Percentiles rank a stretch among this genome's conserved stretches.
Conservation (phyloP, 2,113 vertebrate genomes). For the Aspidoscelis tigris region DNA sequence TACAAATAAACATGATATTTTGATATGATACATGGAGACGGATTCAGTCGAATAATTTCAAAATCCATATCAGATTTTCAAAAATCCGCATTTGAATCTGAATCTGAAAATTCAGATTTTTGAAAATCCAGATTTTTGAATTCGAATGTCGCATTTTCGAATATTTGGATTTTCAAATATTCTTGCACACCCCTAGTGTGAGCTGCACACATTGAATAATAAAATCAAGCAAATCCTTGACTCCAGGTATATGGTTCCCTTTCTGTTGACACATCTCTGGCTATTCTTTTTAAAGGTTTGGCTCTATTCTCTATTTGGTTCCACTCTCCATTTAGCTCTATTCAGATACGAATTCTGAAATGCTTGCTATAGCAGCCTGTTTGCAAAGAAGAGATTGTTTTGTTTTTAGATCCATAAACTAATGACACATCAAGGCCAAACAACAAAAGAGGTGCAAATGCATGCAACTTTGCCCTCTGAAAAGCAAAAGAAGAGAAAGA, state of each 20-base stretch:
- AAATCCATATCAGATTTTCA: too few species aligned
- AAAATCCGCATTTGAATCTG: too few species aligned
- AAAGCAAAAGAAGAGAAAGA: too few species aligned
- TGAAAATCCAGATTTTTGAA: too few species aligned
- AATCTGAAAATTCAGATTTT: too few species aligned
- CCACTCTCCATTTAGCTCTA: background rate
- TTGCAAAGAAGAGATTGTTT: background rate
- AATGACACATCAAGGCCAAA: conserved; percentile 38
- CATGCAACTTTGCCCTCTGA: background rate
- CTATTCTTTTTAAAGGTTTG: background rate
- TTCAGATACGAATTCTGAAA: background rate
- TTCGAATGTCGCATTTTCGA: too few species aligned
- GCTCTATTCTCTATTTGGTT: background rate
- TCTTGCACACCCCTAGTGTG: too few species aligned
- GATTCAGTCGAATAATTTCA: too few species aligned
- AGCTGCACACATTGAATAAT: too few species aligned
- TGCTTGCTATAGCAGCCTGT: conserved; percentile 21
- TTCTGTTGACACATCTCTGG: background rate
- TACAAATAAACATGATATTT: too few species aligned
- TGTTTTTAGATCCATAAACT: conserved; percentile 36
- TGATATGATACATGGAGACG: too few species aligned
- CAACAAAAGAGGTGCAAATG: background rate
- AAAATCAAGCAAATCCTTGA: background rate
- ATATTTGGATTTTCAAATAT: too few species aligned
- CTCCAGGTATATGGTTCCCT: background rate